Evolutionary conservation across 2,888 invertebrate species (phyloP).

Genomic region (Mythimna ferrago): DNA sequence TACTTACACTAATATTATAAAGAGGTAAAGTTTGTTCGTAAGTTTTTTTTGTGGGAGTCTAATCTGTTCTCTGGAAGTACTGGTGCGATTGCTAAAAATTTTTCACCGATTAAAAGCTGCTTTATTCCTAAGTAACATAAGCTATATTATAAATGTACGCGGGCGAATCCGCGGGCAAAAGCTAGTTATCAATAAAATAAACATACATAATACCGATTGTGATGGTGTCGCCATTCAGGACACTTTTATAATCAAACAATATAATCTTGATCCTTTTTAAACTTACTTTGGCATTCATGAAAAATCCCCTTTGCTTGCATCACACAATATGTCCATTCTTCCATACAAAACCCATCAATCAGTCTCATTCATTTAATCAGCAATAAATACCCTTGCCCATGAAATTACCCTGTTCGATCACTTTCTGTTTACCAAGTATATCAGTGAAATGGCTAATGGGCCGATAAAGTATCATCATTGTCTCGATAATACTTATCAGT

Average conservation of each 20-base stretch:
- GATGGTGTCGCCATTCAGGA: neutral
- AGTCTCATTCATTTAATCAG: slow-evolving; percentile 30
- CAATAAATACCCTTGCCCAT: slow-evolving; percentile 75
- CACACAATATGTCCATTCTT: neutral
- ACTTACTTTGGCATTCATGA: neutral
- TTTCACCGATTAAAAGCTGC: no score
- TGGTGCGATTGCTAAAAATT: no score
- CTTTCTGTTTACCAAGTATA: slow-evolving; percentile 78
- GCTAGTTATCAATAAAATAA: no score
- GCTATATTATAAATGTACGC: no score
- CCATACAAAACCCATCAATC: slow-evolving; percentile 27
- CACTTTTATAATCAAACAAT: neutral
- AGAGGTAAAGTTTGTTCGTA: no score
- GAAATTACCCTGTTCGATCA: slow-evolving; percentile 80
- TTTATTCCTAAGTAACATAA: no score
- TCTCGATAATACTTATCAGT: slow-evolving; percentile 73
- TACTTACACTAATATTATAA: no score
- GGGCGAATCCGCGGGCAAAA: no score
- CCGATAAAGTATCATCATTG: slow-evolving; percentile 82
- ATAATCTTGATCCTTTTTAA: neutral
- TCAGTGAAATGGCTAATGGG: slow-evolving; percentile 78
- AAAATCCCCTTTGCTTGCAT: neutral
- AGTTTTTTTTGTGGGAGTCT: no score
- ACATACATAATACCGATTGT: neutral
- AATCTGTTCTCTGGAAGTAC: no score